Evolutionary conservation across 2,797 vertebrate genomes (phyloP), one percentile per base, ranked within the genome.

Genomic region (Siniperca undulata): DNA sequence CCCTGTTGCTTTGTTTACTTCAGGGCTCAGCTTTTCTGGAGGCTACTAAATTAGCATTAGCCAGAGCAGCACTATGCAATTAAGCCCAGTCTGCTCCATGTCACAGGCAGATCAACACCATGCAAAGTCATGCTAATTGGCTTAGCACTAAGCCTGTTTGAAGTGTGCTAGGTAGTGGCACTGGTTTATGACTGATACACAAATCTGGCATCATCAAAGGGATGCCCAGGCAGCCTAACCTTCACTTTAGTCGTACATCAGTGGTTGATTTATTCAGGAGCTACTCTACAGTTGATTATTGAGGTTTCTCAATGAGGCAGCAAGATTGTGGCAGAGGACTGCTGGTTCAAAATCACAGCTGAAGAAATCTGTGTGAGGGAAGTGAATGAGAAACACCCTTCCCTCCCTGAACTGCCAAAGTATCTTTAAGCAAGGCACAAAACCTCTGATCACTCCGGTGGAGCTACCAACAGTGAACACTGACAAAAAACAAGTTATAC

Each of bases 121-220:
- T 89, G 91, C 88, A 90, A 88, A 90, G 88, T 87, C 87, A 90
- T 91, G 89, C 86, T 94, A 94, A 95, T 92, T 93, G 92, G 91
- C 86, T 93, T 90, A 88, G 83, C 85, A 67, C 89, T 92, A 88
- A 94, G 91, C 89, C 84, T 89, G 84, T 91, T 89, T 92, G 89
- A 92, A 93, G 91, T 91, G 82, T 88, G 85, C 84, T 88, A 88
- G 86, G 87, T 89, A 83, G 88, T 67, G 70, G 78, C 82, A 50
- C 79, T 71, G 89, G 91, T 80, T 92, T 83, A 83, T 74, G 84
- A 91, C 87, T 89, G 91, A 93, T 88, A 87, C 86, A 84, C 88
- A 90, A 88, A 88, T 90, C 86, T 88, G 77, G 85, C 74, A 81
- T 89, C 86, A 92, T 90, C 90, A 91, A 84, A 89, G 82, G 62